Evolutionary conservation across 2,888 invertebrate genomes (phyloP).

Genomic region (Pseudococcus viburni): DNA sequence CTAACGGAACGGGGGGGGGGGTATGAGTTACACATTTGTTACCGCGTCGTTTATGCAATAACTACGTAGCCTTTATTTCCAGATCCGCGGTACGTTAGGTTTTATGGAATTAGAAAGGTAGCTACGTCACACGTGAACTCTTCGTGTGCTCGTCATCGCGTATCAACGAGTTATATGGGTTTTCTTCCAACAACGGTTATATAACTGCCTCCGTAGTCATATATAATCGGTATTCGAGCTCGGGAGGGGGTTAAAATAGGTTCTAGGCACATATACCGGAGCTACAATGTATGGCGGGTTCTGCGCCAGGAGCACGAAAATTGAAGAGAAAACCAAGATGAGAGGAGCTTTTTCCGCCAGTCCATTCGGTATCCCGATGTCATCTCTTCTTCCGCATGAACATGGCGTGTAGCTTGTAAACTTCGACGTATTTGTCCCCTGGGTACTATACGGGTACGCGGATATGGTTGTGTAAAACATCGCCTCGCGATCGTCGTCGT

Average conservation of each 20-base stretch:
- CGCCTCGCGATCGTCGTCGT: neutral
- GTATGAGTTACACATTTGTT: too few species aligned
- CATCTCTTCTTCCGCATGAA: neutral
- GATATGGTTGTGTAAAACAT: conserved; percentile 4
- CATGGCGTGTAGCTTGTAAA: neutral
- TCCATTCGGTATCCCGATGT: neutral
- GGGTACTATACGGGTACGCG: conserved; percentile 1
- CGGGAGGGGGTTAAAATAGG: neutral
- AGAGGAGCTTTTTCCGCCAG: neutral
- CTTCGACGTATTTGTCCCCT: conserved; percentile 34
- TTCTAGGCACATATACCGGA: neutral
- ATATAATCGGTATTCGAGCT: neutral
- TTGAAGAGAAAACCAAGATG: neutral
- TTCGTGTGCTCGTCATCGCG: neutral
- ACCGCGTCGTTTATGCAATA: neutral
- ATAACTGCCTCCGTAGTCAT: neutral
- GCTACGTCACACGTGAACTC: neutral
- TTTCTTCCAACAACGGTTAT: neutral
- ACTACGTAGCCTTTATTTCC: neutral
- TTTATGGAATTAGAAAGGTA: conserved; percentile 16
- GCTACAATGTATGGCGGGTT: neutral
- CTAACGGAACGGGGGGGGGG: too few species aligned
- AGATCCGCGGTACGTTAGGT: neutral
- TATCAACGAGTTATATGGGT: neutral
- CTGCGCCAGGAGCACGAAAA: conserved; percentile 1